A percentile compares a stretch with the other conserved stretches of the same genome.
Conservation (phyloP, 2,113 vertebrate species). For the Siniperca chuatsi region DNA sequence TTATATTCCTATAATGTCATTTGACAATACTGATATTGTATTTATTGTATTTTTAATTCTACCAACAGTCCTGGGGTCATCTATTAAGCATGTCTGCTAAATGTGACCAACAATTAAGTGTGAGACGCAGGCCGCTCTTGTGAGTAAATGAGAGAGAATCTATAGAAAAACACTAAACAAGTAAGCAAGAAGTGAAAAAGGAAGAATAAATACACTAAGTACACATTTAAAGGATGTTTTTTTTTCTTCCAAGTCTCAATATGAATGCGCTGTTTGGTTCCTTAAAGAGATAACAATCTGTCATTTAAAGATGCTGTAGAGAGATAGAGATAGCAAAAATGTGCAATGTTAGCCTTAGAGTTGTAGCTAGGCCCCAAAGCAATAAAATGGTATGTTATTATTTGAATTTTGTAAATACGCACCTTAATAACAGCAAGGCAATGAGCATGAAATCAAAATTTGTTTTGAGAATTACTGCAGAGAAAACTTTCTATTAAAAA, state of each 20-base stretch:
- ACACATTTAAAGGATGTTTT: not conserved
- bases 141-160: not conserved
- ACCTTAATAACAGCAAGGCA: constrained; percentile 22
- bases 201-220: not conserved
- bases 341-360: not conserved
- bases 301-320: constrained; percentile 5
- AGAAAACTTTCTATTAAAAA: constrained; percentile 17
- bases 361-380: constrained; percentile 19
- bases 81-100: not conserved
- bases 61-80: not conserved
- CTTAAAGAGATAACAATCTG: not conserved
- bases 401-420: constrained; percentile 33
- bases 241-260: not conserved
- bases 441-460: constrained; percentile 21
- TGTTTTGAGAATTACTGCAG: constrained; percentile 9
- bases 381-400: constrained; percentile 33
- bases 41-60: not conserved
- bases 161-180: not conserved
- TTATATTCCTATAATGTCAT: constrained; percentile 6
- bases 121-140: not conserved
- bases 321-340: too few relatives aligned
- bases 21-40: not conserved
- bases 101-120: not conserved
- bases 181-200: not conserved
- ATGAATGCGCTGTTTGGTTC: not conserved